Conservation (phyloP, 1,140 invertebrate species). For the Trachymyrmex cornetzi region DNA sequence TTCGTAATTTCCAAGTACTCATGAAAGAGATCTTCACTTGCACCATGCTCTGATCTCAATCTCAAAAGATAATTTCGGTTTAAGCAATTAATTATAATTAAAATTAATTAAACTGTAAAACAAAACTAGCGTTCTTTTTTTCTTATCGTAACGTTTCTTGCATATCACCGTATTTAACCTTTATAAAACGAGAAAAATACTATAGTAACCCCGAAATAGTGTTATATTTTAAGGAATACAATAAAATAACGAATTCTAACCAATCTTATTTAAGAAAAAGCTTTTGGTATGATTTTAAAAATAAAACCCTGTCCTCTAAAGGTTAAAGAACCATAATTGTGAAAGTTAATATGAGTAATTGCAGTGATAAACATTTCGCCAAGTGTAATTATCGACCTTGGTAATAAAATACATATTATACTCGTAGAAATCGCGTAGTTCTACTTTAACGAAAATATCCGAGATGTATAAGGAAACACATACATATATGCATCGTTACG, state of each 20-base stretch:
- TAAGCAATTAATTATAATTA: slow-evolving; percentile 61
- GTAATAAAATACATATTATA: neutral
- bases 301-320: too few relatives aligned
- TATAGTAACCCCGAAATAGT: too few relatives aligned
- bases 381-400: slow-evolving; percentile 6
- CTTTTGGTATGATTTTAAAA: too few relatives aligned
- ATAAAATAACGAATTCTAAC: too few relatives aligned
- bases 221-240: too few relatives aligned
- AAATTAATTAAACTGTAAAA: slow-evolving; percentile 21
- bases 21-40: slow-evolving; percentile 17
- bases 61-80: slow-evolving; percentile 51
- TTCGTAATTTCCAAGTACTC: slow-evolving; percentile 28
- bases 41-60: slow-evolving; percentile 34
- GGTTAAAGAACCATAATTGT: neutral
- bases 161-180: too few relatives aligned
- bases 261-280: too few relatives aligned
- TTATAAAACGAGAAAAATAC: too few relatives aligned
- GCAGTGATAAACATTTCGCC: neutral
- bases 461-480: slow-evolving; percentile 1
- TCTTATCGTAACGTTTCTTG: neutral
- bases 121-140: neutral
- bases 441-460: slow-evolving; percentile 32
- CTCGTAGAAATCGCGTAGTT: slow-evolving; percentile 9
- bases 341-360: neutral
- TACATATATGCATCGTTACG: slow-evolving; percentile 10